Evolutionary conservation across 2,797 vertebrate species (phyloP).

Genomic region (Protonibea diacanthus): DNA sequence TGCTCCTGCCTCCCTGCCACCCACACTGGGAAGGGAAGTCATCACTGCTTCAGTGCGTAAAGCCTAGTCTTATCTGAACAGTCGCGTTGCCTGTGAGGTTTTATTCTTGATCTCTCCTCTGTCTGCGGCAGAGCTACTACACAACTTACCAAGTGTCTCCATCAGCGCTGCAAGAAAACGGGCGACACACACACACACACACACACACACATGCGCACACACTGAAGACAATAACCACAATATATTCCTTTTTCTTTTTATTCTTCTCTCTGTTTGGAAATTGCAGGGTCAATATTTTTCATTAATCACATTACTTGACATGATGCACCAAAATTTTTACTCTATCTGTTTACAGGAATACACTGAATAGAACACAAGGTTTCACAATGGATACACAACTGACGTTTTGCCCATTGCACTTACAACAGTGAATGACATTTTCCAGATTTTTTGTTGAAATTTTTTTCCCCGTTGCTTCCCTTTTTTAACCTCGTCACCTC

Average conservation of each 20-base stretch:
- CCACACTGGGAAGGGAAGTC: constrained; percentile 67
- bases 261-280: constrained; percentile 92
- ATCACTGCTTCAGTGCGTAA: constrained; percentile 54
- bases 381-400: constrained; percentile 96
- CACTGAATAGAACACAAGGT: constrained; percentile 95
- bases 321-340: constrained; percentile 93
- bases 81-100: constrained; percentile 42
- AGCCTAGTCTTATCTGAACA: constrained; percentile 63
- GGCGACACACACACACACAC: constrained; percentile 4
- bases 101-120: constrained; percentile 60
- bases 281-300: constrained; percentile 94
- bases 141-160: constrained; percentile 30
- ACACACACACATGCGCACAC: constrained; percentile 30
- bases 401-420: constrained; percentile 93
- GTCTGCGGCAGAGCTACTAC: constrained; percentile 39
- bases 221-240: constrained; percentile 60
- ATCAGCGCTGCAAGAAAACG: constrained; percentile 1
- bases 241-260: constrained; percentile 90
- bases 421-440: constrained; percentile 92
- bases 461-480: constrained; percentile 67
- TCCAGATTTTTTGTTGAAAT: constrained; percentile 79
- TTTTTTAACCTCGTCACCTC: constrained; percentile 55
- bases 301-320: constrained; percentile 97
- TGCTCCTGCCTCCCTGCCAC: constrained; percentile 51
- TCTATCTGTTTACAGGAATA: constrained; percentile 97